Evolutionary conservation across 1,140 invertebrate species (phyloP).

Genomic region (Lithobius niger): DNA sequence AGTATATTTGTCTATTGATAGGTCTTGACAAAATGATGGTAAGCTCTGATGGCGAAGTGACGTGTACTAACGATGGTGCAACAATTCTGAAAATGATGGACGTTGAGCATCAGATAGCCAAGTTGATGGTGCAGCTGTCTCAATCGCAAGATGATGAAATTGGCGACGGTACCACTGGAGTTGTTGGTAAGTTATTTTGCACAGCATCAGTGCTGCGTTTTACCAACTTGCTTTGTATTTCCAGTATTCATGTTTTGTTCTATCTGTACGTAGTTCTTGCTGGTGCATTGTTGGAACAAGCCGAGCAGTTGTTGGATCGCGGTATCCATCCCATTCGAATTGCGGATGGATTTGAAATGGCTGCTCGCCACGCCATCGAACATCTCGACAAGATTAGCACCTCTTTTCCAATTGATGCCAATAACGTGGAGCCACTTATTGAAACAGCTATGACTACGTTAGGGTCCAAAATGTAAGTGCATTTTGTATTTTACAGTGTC

Average conservation of each 20-base stretch:
- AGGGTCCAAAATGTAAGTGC: conserved; percentile 87
- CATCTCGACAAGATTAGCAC: conserved; percentile 82
- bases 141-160: conserved; percentile 99
- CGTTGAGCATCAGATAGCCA: conserved; percentile 96
- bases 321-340: conserved; percentile 98
- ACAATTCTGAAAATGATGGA: conserved; percentile 99
- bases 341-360: conserved; percentile 97
- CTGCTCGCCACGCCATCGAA: conserved; percentile 74
- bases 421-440: conserved; percentile 77
- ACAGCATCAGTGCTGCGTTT: too few relatives aligned
- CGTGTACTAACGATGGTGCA: conserved; percentile 98
- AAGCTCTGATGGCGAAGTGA: conserved; percentile 92
- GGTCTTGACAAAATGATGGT: conserved; percentile 96
- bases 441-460: conserved; percentile 95
- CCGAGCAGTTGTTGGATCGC: conserved; percentile 79
- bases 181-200: conserved; percentile 75
- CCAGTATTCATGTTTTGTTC: neutral
- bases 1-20: conserved; percentile 11
- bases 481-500: conserved; percentile 4
- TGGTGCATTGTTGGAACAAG: conserved; percentile 90
- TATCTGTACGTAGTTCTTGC: conserved; percentile 46
- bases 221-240: too few relatives aligned
- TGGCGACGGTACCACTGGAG: conserved; percentile 98
- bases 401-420: conserved; percentile 66
- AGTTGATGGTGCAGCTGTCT: conserved; percentile 92